Base-by-base conservation (phyloP, 2,113 vertebrate genomes). In the cat (Felis catus) region DNA sequence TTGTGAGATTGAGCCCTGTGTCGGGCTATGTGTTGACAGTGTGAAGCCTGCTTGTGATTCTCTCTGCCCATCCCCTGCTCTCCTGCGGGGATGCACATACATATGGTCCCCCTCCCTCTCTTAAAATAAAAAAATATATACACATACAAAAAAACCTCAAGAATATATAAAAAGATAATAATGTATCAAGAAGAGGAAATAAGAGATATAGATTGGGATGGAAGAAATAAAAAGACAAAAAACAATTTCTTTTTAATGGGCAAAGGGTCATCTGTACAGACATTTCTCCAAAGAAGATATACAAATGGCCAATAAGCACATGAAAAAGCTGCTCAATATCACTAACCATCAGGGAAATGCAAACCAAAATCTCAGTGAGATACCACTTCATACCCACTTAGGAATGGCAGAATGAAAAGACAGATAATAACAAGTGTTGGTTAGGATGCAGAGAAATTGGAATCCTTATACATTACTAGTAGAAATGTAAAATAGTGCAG, bases 221-320 rank as follows among this genome's bases (percentile, higher is more conserved):
- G 33, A 96, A 94, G 53, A 87, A 79, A 89, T 73, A 65, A 89
- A 95, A 83, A 89, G 21, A 65, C 12, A 16, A 78, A 63, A 68
- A 66, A 11, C 10, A 45, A 45, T 45, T 45, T 45, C 48, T 29
- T 86, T 94, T 76, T 63, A 81, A 91, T n/a, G 33, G 63, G 39
- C 31, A 78, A 95, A 83, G 6, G 3, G 39, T 61, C 58, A 92
- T 85, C 15, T 68, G 39, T 84, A 88, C 9, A 80, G 87, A 33
- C 11, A 61, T 61, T 61, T 61, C 58, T 61, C 58, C 19, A 61
- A 23, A 61, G 58, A 94, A 94, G 65, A 94, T 71, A 92, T 3
- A 82, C 29, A 86, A 97, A 65, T 66, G 23, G 61, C 23, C 84
- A 93, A 86, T 8, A 68, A 90, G 8, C 3, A 88, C 53, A 84